These are phyloP conservation scores for Drosophila chauvacae DNA, from an alignment of 1,140 invertebrate genomes.

Conservation along the genomic window DNA sequence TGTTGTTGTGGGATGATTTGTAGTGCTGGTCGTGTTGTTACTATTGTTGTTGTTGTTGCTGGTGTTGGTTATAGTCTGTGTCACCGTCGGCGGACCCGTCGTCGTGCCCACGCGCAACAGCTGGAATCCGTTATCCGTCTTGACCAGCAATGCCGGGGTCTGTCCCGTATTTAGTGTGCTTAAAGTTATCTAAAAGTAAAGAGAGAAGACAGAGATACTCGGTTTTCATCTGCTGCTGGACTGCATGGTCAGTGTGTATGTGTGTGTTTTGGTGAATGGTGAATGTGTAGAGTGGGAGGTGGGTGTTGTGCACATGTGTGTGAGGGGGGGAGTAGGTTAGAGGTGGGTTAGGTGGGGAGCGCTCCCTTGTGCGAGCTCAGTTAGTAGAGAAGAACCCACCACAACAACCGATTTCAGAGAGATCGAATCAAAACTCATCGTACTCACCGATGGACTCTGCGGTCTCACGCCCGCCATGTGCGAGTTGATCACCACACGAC, in stretches of 20 bases:
- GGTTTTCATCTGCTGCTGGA: conserved; percentile 36
- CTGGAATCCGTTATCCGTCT: conserved; percentile 98
- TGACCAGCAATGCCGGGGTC: conserved; percentile 92
- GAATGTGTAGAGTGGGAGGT: conserved; percentile 6
- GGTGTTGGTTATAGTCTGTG: conserved; percentile 81
- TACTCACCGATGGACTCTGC: conserved; percentile 91
- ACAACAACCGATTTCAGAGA: conserved; percentile 48
- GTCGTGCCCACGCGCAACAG: conserved; percentile 92
- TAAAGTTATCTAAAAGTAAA: conserved; percentile 90
- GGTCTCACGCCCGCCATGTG: conserved; percentile 93
- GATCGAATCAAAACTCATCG: background rate
- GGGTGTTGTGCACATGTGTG: conserved; percentile 16
- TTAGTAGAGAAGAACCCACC: conserved; percentile 68
- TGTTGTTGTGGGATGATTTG: conserved; percentile 83
- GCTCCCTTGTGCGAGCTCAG: conserved; percentile 28
- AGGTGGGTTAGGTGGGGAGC: conserved; percentile 26
- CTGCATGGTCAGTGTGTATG: conserved; percentile 15
- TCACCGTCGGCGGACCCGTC: conserved; percentile 85
- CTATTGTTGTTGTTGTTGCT: conserved; percentile 63
- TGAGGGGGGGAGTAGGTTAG: conserved; percentile 17
- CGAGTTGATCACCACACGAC: conserved; percentile 91
- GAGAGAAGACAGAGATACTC: conserved; percentile 53
- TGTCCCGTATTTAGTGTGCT: conserved; percentile 93
- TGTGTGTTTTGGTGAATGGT: conserved; percentile 14
- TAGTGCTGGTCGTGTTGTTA: conserved; percentile 72